Percentiles rank a stretch among this genome's conserved stretches.
These are phyloP conservation scores for Eupithecia pulchellata DNA, from an alignment of 2,888 invertebrate genomes.

Conservation along the genomic window DNA sequence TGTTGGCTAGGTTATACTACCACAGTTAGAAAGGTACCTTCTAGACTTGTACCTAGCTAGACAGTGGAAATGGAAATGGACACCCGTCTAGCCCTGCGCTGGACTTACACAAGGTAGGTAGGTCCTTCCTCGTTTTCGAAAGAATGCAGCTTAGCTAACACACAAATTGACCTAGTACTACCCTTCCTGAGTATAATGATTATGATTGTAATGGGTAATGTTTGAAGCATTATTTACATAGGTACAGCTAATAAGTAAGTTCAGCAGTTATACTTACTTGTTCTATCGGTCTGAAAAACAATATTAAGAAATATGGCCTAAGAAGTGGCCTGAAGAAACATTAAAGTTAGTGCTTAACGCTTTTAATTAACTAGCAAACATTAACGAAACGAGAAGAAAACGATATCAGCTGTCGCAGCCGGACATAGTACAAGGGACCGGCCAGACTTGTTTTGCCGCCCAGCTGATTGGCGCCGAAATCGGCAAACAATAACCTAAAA, in stretches of 20 bases:
- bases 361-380: too few species aligned
- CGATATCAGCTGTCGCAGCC: constrained; percentile 24
- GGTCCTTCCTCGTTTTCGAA: not conserved
- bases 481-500: constrained; percentile 35
- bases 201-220: too few species aligned
- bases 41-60: too few species aligned
- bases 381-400: not conserved
- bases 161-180: too few species aligned
- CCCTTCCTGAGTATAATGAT: too few species aligned
- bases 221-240: too few species aligned
- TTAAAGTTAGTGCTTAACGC: too few species aligned
- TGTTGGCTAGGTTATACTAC: not conserved
- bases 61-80: not conserved
- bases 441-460: constrained; percentile 38
- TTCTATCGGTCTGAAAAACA: not conserved
- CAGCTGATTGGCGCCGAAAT: constrained; percentile 49
- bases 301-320: not conserved
- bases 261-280: not conserved
- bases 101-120: not conserved
- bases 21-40: too few species aligned
- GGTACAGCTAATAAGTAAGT: too few species aligned
- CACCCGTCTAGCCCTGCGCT: not conserved
- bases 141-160: not conserved
- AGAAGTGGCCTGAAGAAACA: not conserved
- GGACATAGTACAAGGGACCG: constrained; percentile 29